Percentiles rank a stretch among this genome's conserved stretches.
Conservation (phyloP, 2,888 invertebrate genomes). For the Girardia tigrina region DNA sequence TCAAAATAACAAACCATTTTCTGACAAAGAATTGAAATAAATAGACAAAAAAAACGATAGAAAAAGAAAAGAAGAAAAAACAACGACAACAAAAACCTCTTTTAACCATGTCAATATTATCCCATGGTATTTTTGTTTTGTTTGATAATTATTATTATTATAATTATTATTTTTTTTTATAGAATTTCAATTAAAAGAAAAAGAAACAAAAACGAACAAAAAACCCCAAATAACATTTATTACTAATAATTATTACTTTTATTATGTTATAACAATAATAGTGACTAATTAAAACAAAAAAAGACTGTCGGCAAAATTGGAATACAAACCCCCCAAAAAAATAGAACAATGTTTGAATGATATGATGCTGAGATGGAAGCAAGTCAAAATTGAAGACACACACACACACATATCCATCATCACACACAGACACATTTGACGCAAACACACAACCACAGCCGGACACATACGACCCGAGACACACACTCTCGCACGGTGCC, state of each 20-base stretch:
- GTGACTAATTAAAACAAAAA: constrained; percentile 6
- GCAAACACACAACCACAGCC: neutral
- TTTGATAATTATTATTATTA: no score
- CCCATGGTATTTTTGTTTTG: no score
- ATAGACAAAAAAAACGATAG: neutral
- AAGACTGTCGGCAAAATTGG: constrained; percentile 12
- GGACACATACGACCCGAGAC: neutral
- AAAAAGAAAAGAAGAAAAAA: neutral
- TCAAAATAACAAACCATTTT: neutral
- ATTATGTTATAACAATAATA: neutral
- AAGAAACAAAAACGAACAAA: no score
- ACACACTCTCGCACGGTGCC: neutral
- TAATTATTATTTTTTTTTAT: no score
- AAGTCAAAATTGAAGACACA: neutral
- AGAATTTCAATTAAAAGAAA: no score
- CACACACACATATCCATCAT: neutral
- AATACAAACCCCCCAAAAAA: constrained; percentile 23
- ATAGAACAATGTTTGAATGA: constrained; percentile 19
- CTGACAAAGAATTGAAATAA: neutral
- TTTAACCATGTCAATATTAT: no score
- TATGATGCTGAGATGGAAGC: constrained; percentile 14
- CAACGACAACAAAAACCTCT: no score
- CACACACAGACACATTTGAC: neutral
- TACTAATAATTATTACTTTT: neutral
- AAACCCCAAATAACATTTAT: no score